Evolutionary conservation across 2,797 vertebrate species (phyloP).

Genomic region (Saxicola maurus): DNA sequence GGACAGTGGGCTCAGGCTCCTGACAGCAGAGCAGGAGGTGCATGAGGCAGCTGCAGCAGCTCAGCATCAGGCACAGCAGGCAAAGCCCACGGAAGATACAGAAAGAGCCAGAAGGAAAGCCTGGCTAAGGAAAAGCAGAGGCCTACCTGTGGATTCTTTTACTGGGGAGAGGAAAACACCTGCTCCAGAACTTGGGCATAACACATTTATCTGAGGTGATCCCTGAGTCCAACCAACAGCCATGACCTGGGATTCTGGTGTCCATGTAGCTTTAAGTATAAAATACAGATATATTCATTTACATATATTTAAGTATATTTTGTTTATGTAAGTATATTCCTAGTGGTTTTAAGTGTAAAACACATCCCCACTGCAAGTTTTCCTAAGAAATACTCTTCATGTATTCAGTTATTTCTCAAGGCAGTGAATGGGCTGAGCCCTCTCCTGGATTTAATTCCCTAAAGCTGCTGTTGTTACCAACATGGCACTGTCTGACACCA

Average conservation of each 20-base stretch:
- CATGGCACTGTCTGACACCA: background rate
- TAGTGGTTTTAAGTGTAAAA: background rate
- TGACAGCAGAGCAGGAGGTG: conserved; percentile 63
- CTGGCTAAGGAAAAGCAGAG: conserved; percentile 69
- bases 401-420: background rate
- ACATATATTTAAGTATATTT: background rate
- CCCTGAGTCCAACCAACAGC: background rate
- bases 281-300: background rate
- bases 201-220: conserved; percentile 63
- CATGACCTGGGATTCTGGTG: background rate
- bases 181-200: conserved; percentile 69
- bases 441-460: background rate
- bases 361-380: background rate
- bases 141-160: conserved; percentile 56
- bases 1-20: conserved; percentile 59
- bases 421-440: background rate
- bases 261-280: background rate
- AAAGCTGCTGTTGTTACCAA: background rate
- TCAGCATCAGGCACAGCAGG: conserved; percentile 3
- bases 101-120: conserved; percentile 56
- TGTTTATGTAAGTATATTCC: background rate
- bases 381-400: background rate
- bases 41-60: background rate
- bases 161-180: conserved; percentile 60
- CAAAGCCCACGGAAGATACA: background rate